Evolutionary conservation across 2,888 invertebrate genomes (phyloP), one percentile per base, ranked within the genome.

Genomic region (Pseudolycoriella hygida): DNA sequence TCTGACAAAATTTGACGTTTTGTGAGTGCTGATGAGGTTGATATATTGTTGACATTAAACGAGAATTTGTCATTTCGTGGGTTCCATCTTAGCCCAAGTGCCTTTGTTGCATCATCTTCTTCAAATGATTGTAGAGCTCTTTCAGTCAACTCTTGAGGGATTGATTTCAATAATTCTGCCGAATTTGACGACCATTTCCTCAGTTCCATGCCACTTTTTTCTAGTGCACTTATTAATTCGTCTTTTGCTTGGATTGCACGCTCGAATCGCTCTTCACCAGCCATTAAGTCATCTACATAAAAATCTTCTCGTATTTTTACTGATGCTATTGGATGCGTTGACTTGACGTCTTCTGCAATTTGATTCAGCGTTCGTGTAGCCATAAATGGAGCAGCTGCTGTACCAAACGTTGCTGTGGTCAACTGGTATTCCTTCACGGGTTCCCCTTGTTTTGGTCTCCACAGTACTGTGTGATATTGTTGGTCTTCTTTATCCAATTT

Each of bases 401-500:
- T 52, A 2, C 52, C 50, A 43, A 49, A 53, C 2, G 51, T 51
- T 2, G 49, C 50, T 1, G 52, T 52, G 12, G 50, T 51, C 5
- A 52, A 20, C 12, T 41, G 42, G 32, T 46, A 52, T 14, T 45
- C 46, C 40, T 41, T 46, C n/a, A 34, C 5, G 11, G 6, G 8
- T 11, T 30, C 11, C 6, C 8, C 11, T 4, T 4, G 25, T 6
- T 25, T 8, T 25, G 25, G 4, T 14, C 34, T 12, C 34, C 34
- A 34, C 15, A 34, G 15, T 8, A 34, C 11, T 5, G 15, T 12
- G n/a, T 34, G 34, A 4, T 14, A 14, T 4, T 14, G 12, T 34
- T 14, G 34, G 11, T 34, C 34, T 10, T 14, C 15, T 4, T 5
- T 34, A 34, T 34, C 34, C n/a, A 34, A 14, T 4, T 14, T 14